Conservation (phyloP, 1,140 invertebrate species). For the Lerema accius region DNA sequence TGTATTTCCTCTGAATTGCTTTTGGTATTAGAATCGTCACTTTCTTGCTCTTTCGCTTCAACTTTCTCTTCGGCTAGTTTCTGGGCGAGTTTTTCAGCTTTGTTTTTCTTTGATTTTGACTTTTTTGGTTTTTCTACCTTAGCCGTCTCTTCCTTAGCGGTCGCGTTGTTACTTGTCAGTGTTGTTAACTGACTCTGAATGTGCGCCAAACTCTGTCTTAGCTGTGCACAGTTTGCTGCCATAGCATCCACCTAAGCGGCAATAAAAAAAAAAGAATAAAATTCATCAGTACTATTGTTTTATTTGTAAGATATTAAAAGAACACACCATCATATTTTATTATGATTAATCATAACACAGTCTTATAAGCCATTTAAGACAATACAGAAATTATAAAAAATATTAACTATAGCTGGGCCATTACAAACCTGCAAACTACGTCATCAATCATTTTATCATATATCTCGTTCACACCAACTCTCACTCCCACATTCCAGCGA, state of each 20-base stretch:
- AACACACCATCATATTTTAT: no score
- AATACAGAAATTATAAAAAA: no score
- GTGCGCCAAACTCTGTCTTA: conserved; percentile 84
- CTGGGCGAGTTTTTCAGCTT: conserved; percentile 52
- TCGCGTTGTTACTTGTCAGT: conserved; percentile 58
- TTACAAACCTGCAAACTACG: no score
- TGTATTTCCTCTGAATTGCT: conserved; percentile 41
- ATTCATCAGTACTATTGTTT: no score
- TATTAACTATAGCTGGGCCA: no score
- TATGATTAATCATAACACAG: no score
- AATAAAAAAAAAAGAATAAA: no score
- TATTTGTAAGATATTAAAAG: no score
- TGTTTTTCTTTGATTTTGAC: conserved; percentile 71
- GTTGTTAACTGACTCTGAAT: conserved; percentile 83
- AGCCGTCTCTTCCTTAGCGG: conserved; percentile 55
- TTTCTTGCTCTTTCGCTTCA: conserved; percentile 45
- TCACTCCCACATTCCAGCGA: no score
- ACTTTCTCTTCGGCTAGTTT: conserved; percentile 46
- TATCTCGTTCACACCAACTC: no score
- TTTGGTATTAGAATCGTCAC: conserved; percentile 39
- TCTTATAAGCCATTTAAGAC: no score
- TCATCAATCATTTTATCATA: no score
- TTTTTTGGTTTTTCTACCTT: conserved; percentile 70
- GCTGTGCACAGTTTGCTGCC: conserved; percentile 84
- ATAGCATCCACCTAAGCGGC: conserved; percentile 84